A percentile compares a stretch with the other conserved stretches of the same genome.
phyloP scores from a whole-genome alignment of 2,113 vertebrate species.

The Cygnus buccinator region DNA sequence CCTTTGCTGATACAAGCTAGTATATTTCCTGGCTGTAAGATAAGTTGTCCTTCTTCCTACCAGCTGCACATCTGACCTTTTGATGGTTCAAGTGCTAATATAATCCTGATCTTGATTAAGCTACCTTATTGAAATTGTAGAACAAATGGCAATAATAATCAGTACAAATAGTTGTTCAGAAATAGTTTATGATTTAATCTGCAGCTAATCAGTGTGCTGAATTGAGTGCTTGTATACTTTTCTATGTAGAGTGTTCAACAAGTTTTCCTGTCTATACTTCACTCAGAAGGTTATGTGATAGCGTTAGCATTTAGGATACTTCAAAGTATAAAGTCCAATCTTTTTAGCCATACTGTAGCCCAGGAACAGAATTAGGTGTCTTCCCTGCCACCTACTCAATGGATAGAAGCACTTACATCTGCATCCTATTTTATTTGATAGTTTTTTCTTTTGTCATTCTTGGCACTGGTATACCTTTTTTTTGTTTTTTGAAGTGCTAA shows the following conservation, averaged over 20 bases:
- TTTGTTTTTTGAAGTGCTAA: neutral
- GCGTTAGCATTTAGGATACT: neutral
- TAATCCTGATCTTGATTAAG: neutral
- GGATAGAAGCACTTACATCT: neutral
- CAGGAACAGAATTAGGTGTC: neutral
- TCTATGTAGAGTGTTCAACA: rapidly evolving
- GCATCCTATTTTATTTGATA: neutral
- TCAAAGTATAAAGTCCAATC: neutral
- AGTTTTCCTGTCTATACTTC: neutral
- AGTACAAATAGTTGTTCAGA: neutral
- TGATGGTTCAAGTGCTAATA: neutral
- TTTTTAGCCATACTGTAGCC: neutral
- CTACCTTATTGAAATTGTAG: neutral
- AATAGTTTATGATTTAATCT: neutral
- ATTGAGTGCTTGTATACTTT: neutral
- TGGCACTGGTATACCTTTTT: neutral
- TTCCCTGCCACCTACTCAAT: neutral
- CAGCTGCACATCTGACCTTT: neutral
- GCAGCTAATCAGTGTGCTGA: neutral
- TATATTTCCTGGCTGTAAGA: neutral
- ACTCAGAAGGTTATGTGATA: neutral
- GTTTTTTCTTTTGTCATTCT: neutral
- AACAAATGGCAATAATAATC: neutral
- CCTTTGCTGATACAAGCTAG: neutral
- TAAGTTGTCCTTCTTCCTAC: neutral